These are phyloP conservation scores for Yponomeuta malinellus DNA, from an alignment of 2,888 invertebrate genomes.

Conservation along the genomic window DNA sequence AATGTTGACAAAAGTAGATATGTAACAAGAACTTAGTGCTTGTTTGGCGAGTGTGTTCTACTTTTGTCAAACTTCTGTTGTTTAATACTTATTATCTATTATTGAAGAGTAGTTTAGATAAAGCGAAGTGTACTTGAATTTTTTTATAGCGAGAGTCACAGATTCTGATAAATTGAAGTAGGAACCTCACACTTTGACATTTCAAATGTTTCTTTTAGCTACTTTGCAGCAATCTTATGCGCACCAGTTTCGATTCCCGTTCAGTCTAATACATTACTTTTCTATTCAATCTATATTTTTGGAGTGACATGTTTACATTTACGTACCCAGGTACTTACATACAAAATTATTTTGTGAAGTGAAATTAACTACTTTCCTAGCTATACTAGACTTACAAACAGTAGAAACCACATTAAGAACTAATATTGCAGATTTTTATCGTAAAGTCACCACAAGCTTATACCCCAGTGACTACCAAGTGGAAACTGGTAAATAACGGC, in stretches of 20 bases:
- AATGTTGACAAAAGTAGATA: conserved; percentile 52
- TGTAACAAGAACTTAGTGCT: not conserved
- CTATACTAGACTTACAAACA: no score
- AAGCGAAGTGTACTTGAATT: conserved; percentile 41
- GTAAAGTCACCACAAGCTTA: no score
- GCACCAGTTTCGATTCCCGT: not conserved
- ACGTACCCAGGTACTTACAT: not conserved
- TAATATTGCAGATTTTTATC: no score
- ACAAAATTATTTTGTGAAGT: not conserved
- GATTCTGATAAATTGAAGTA: conserved; percentile 27
- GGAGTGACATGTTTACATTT: not conserved
- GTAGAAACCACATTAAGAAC: no score
- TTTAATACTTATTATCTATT: conserved; percentile 38
- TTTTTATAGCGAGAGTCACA: conserved; percentile 18
- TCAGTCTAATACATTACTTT: not conserved
- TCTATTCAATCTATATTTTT: not conserved
- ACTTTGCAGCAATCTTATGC: not conserved
- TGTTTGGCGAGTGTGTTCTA: conserved; percentile 26
- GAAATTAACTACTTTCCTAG: not conserved
- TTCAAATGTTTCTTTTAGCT: not conserved
- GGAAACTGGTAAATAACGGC: no score
- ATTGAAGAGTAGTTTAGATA: conserved; percentile 31
- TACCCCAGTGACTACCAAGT: no score
- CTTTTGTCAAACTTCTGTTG: conserved; percentile 55
- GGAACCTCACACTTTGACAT: not conserved